Base-by-base conservation (phyloP, 2,797 vertebrate genomes). In the Lutjanus argentimaculatus region DNA sequence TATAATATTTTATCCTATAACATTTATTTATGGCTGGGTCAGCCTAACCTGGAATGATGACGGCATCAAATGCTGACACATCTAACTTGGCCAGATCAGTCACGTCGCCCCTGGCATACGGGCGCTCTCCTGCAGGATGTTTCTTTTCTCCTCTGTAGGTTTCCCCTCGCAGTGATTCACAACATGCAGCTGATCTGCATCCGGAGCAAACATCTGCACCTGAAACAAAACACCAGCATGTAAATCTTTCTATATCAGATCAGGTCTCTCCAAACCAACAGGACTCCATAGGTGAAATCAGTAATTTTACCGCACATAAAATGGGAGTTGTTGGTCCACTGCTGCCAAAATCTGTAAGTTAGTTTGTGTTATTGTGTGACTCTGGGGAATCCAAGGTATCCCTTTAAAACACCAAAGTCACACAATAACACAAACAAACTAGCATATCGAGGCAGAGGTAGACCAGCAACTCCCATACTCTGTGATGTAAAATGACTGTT, bases 31-130 rank as follows among this genome's bases (percentile, higher is more conserved):
- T 30, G 59, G 7, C 10, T 10, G 6, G 51, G 2, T 2, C 12
- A 3, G 67, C 22, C 90, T 84, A 25, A 98, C 97, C 97, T 92
- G 97, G 97, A 70, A 98, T 95, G 88, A 98, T 95, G 21, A 94
- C 88, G 2, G 95, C 97, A 64, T 97, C 96, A 80, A 96, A 92
- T 15, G 78, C 93, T 12, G 92, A 81, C 48, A 94, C 93, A 0
- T 96, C 92, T 48, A 97, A 78, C 66, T 89, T 83, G 3, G 85
- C 92, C 53, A 98, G 91, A 48, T 97, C 96, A 17, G 84, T 94
- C 88, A 98, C 90, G 0, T 96, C 95, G 2, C 97, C 97, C 43
- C 97, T 91, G 89, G 97, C 97, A 98, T 98, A 16, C 97, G 95
- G 49, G 97, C 97, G 0, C 97, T 98, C 82, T 98, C 97, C 69